Evolutionary conservation across 1,140 invertebrate genomes (phyloP), one percentile per base, ranked within the genome.

Genomic region (Elysia chlorotica): DNA sequence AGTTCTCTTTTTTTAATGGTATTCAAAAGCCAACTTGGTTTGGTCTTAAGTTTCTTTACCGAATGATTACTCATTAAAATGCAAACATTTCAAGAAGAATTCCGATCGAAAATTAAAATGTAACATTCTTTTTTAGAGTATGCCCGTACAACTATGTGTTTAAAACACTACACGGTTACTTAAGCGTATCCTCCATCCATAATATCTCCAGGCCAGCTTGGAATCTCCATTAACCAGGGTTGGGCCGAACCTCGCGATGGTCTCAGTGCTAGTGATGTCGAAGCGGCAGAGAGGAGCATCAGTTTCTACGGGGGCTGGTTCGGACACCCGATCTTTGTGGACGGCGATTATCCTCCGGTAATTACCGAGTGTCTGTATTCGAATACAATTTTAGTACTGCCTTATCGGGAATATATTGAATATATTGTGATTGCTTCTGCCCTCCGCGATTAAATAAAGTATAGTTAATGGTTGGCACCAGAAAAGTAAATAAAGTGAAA

Each of bases 271-370:
- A n/a, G 25, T 25, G 78, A 85, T 66, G 48, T 76, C 21, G 74
- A 74, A 14, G 81, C 81, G 6, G 69, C 81, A 23, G 79, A 80
- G 21, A 66, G 62, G 30, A 54, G 48, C 14, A 53, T 67, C 2
- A 67, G 81, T 38, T 85, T 85, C 71, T 72, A 76, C 31, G 66
- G 74, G n/a, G 84, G 81, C 4, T 84, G 82, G 83, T 85, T 83
- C 73, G 82, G 77, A 17, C 78, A 85, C 69, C 83, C 85, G 19
- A 80, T 87, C 36, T 82, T 78, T 53, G 79, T 79, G 17, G 74
- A 86, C 66, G 85, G 85, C 17, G 83, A 86, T 66, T 88, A 87
- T 73, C 87, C 87, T 10, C 73, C 74, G 37, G 38, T 70, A 59
- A 30, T 38, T 30, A 54, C 25, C n/a, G n/a, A n/a, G n/a, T n/a